A percentile compares a stretch with the other conserved stretches of the same genome.
Evolutionary conservation across 2,888 invertebrate species (phyloP).

Genomic region (Acleris literana): DNA sequence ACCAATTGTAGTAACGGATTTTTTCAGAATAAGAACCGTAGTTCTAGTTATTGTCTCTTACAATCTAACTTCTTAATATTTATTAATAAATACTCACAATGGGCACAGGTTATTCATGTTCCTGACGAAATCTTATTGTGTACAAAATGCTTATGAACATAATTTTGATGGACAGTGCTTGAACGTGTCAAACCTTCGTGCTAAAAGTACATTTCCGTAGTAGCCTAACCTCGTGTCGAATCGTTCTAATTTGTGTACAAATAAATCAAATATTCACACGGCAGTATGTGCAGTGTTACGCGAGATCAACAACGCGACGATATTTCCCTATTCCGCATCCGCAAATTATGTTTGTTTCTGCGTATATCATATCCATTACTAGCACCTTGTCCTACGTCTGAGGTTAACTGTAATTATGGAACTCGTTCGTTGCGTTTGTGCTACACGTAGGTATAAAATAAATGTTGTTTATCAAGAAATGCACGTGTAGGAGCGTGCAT

Average conservation of each 20-base stretch:
- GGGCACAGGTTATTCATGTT: too few relatives aligned
- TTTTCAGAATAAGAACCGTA: too few relatives aligned
- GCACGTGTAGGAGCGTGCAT: neutral
- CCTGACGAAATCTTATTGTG: too few relatives aligned
- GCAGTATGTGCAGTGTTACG: constrained; percentile 41
- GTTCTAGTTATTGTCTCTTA: too few relatives aligned
- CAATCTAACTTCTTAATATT: too few relatives aligned
- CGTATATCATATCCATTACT: constrained; percentile 17
- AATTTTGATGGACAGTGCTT: constrained; percentile 57
- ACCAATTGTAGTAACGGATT: too few relatives aligned
- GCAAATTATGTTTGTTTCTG: constrained; percentile 41
- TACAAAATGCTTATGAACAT: constrained; percentile 25
- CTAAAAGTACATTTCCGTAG: constrained; percentile 34
- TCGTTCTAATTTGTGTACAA: constrained; percentile 42
- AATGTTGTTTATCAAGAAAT: constrained; percentile 18
- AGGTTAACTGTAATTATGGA: constrained; percentile 20
- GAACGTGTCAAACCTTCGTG: constrained; percentile 46
- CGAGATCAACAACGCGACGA: constrained; percentile 41
- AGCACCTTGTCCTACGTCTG: constrained; percentile 6
- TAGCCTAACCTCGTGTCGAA: constrained; percentile 34
- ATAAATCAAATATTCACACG: constrained; percentile 30
- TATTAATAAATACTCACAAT: too few relatives aligned
- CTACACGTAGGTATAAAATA: constrained; percentile 1
- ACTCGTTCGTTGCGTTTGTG: constrained; percentile 19
- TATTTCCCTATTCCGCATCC: constrained; percentile 50